These are phyloP conservation scores for Drosophila bipectinata DNA, from an alignment of 1,140 invertebrate genomes.

Conservation along the genomic window DNA sequence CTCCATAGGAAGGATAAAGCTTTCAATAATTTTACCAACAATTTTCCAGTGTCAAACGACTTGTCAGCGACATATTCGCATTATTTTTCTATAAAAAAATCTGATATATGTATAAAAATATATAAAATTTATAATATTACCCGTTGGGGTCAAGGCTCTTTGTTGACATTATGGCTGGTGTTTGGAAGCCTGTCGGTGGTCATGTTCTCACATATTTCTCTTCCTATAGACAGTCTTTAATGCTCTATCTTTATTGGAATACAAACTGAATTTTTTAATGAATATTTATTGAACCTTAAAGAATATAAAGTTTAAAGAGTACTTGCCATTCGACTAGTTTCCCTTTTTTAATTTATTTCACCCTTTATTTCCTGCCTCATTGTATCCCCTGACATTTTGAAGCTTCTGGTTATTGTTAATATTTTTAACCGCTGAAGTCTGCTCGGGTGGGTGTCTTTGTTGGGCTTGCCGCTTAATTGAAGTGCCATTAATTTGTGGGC, in stretches of 20 bases:
- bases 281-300: no score
- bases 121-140: background rate
- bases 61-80: conserved; percentile 22
- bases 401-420: conserved; percentile 33
- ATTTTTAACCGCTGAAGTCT: background rate
- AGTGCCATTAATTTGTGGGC: conserved; percentile 79
- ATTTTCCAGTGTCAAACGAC: conserved; percentile 38
- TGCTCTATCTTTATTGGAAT: no score
- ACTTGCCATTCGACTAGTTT: no score
- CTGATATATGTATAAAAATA: no score
- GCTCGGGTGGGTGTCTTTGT: conserved; percentile 2
- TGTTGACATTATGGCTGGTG: conserved; percentile 26
- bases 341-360: no score
- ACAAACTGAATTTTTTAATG: no score
- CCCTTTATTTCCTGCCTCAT: no score
- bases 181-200: conserved; percentile 17
- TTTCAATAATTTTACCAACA: conserved; percentile 1
- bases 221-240: no score
- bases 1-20: no score
- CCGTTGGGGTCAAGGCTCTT: conserved; percentile 38
- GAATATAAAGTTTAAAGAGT: no score
- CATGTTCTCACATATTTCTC: no score
- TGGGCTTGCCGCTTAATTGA: conserved; percentile 56
- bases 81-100: no score
- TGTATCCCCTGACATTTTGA: background rate